Base-by-base conservation (phyloP, 2,888 invertebrate species). In the Napeogenes inachia region DNA sequence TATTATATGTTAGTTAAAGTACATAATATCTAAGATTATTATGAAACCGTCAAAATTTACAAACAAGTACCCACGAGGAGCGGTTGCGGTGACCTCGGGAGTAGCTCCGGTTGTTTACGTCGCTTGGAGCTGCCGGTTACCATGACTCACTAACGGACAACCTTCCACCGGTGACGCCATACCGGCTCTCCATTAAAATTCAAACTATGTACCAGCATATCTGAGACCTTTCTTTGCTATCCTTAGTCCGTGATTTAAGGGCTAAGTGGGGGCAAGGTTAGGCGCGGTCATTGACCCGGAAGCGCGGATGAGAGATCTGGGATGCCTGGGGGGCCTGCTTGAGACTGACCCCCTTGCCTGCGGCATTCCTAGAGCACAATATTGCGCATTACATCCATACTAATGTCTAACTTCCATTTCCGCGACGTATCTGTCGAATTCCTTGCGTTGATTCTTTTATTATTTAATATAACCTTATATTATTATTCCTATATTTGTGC, bases 111-210 rank as follows among this genome's bases (percentile, higher is more conserved):
- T 78, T 83, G 85, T 82, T 84, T 84, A 82, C 80, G 79, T 78
- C 81, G 77, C 68, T 56, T 60, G 55, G 57, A 46, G 21, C n/a
- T 47, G 47, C 47, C 47, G 47, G 47, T 47, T 47, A n/a, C 47
- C 6, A 74, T 86, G 85, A 85, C 80, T 86, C 86, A 85, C 78
- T 78, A 83, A 77, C 82, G 77, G 78, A 76, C 77, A 75, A 70
- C 75, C 74, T 72, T 73, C 75, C 75, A 72, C 67, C 65, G 69
- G 73, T 73, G 62, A 67, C 69, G 68, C 67, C 72, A 73, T 74
- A 76, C 73, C 69, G 78, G 71, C 72, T 62, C 42, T 65, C 55
- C 32, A 64, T 63, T 60, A 60, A 66, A 67, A 68, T 68, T 66
- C 60, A 70, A 76, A 76, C 76, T 30, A 59, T 56, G 21, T 35